phyloP scores from a whole-genome alignment of 2,888 invertebrate species.

The Andrena bucephala region DNA sequence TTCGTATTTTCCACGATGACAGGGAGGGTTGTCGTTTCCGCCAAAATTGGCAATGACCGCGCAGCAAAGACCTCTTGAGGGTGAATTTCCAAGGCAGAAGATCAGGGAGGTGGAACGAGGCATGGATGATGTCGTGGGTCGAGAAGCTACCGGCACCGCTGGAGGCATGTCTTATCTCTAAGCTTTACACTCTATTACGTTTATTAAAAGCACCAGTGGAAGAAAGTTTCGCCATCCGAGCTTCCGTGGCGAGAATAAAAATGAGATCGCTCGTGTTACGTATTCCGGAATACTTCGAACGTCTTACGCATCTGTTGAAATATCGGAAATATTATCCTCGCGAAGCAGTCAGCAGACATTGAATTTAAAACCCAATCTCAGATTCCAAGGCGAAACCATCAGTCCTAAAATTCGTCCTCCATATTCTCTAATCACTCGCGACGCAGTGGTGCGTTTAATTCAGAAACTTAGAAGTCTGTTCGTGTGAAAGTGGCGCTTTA shows the following conservation, averaged over 20 bases:
- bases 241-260: constrained; percentile 57
- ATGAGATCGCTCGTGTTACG: constrained; percentile 54
- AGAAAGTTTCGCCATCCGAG: constrained; percentile 53
- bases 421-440: background rate
- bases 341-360: background rate
- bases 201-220: constrained; percentile 67
- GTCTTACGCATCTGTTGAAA: constrained; percentile 40
- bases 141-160: constrained; percentile 53
- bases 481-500: background rate
- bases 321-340: constrained; percentile 8
- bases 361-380: background rate
- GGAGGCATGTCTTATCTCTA: constrained; percentile 74
- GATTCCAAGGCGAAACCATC: background rate
- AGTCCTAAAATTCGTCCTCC: background rate
- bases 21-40: constrained; percentile 26
- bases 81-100: constrained; percentile 48
- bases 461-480: background rate
- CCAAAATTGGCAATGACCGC: constrained; percentile 26
- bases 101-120: constrained; percentile 54
- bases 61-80: constrained; percentile 26
- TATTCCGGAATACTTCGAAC: constrained; percentile 40
- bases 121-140: constrained; percentile 61
- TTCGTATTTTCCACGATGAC: constrained; percentile 5
- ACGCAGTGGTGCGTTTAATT: background rate
- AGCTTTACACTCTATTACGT: constrained; percentile 76